These are phyloP conservation scores for Mionectes olivaceus DNA, from an alignment of 2,797 vertebrate genomes.

Conservation along the genomic window DNA sequence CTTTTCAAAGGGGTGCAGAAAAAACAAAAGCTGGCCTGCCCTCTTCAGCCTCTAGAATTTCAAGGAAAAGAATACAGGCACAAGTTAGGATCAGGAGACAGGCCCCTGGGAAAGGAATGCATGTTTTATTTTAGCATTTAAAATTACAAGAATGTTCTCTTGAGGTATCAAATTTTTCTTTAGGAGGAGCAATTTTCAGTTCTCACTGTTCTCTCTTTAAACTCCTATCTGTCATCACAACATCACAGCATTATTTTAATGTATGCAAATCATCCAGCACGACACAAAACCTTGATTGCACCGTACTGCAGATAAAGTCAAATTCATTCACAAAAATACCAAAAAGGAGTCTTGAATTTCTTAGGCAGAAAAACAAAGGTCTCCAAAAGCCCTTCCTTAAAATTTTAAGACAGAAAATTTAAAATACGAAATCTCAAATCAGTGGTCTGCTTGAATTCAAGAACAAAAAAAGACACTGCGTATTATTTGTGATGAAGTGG, in stretches of 20 bases:
- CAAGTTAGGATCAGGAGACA: not conserved
- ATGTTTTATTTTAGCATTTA: not conserved
- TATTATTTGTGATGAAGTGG: not conserved
- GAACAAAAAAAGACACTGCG: not conserved
- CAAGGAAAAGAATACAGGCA: conserved; percentile 13
- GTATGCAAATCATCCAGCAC: not conserved
- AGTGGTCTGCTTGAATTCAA: not conserved
- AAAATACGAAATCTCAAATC: not conserved
- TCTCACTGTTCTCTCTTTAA: not conserved
- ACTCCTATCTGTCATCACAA: not conserved
- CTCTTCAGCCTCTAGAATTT: conserved; percentile 33
- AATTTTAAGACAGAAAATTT: not conserved
- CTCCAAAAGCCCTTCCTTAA: conserved; percentile 1
- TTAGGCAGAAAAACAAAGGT: not conserved
- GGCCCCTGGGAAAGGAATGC: not conserved
- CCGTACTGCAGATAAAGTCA: not conserved
- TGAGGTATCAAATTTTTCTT: not conserved
- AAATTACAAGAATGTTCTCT: not conserved
- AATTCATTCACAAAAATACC: not conserved
- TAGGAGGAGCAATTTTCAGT: not conserved
- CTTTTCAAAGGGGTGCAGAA: not conserved
- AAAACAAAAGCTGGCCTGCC: conserved; percentile 32
- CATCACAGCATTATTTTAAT: not conserved
- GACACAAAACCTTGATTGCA: not conserved
- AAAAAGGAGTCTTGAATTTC: not conserved